phyloP scores from a whole-genome alignment of 2,797 vertebrate genomes.

The Huso huso region DNA sequence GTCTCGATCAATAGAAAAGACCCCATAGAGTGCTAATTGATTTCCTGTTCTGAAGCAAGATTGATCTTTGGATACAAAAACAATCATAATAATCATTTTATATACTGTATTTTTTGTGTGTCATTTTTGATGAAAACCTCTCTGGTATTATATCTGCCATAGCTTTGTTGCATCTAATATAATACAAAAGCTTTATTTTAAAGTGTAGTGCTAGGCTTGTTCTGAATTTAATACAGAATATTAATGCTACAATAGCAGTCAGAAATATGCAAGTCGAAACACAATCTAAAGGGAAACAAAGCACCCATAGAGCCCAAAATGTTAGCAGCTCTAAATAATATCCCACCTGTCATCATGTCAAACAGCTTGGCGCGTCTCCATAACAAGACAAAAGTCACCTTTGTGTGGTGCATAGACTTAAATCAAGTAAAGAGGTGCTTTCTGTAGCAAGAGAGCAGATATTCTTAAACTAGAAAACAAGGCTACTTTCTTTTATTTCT shows the following conservation, averaged over 20 bases:
- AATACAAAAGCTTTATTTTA: neutral
- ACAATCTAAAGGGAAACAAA: conserved; percentile 62
- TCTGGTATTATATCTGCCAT: no score
- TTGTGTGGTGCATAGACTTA: conserved; percentile 41
- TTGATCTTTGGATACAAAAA: no score
- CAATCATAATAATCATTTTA: no score
- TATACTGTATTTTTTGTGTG: no score
- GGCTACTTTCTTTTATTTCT: no score
- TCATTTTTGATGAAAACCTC: no score
- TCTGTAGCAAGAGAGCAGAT: conserved; percentile 16
- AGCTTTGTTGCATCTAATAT: no score
- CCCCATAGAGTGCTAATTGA: no score
- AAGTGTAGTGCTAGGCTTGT: conserved; percentile 50
- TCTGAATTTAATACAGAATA: conserved; percentile 64
- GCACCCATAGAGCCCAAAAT: conserved; percentile 43
- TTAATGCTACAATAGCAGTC: conserved; percentile 58
- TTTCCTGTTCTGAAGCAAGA: no score
- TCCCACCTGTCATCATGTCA: conserved; percentile 56
- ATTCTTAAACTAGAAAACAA: neutral
- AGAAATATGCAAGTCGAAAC: conserved; percentile 72
- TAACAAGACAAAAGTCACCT: conserved; percentile 59
- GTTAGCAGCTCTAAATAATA: conserved; percentile 54
- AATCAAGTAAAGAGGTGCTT: conserved; percentile 34
- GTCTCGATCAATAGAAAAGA: no score
- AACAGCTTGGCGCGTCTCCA: conserved; percentile 49